Evolutionary conservation across 2,113 vertebrate species (phyloP), one percentile per base, ranked within the genome.

Genomic region (Anguilla japonica): DNA sequence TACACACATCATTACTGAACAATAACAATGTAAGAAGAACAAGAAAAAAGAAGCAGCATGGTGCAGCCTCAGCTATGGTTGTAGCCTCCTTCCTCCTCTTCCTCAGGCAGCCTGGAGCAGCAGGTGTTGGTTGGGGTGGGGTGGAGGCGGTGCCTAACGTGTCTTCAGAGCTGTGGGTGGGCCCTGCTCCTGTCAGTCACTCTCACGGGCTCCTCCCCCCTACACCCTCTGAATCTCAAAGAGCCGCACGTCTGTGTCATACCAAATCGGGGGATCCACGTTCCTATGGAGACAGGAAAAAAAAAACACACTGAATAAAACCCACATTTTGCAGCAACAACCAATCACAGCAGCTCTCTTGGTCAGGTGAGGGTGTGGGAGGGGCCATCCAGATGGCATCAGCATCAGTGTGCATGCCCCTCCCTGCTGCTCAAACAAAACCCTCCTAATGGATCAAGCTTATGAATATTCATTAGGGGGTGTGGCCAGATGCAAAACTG

Each of bases 211-310:
- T 81, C 79, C 75, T 40, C 34, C n/a, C 4, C 39, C 86, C 93
- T 96, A 99, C 94, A 99, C 98, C 90, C 97, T 96, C 91, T 99
- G 98, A 92, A 99, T 99, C 95, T 99, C 98, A 93, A 99, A 99
- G 79, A 99, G 97, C 89, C 98, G 99, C 87, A 99, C 98, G 0
- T 99, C 98, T 0, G 98, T 99, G 93, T 99, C 98, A 20, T 99
- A 99, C 98, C 98, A 99, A 90, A 99, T 96, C 0, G 98, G 98
- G 0, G 98, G 98, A 93, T 99, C 98, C 95, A 99, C 97, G 4
- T 99, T 99, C 86, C 98, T 99, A 93, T 88, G 91, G 84, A 91
- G 53, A 87, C 16, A 83, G 20, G 43, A 80, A 6, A 50, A 34
- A 46, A 26, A 71, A n/a, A 71, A 71, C 20, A 71, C 1, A 26